Conservation (phyloP, 2,797 vertebrate genomes). For the Microhierax caerulescens region DNA sequence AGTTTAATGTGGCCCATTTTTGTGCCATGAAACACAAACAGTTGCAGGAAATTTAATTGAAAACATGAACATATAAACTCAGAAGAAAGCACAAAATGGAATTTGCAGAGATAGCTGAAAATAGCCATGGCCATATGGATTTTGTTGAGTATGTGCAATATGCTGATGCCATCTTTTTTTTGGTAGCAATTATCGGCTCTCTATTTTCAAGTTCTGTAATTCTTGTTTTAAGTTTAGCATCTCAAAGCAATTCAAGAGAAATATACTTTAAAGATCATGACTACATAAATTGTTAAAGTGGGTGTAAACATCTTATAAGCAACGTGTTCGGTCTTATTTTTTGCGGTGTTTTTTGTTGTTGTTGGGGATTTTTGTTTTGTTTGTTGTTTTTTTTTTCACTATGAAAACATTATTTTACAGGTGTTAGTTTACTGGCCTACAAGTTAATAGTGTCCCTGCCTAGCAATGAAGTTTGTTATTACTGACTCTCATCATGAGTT, state of each 20-base stretch:
- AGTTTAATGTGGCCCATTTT: background rate
- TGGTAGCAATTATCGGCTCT: conserved; percentile 28
- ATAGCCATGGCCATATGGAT: background rate
- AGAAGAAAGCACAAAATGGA: background rate
- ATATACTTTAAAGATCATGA: conserved; percentile 50
- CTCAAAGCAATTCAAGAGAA: conserved; percentile 62
- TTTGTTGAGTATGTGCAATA: background rate
- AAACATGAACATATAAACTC: background rate
- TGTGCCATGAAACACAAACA: background rate
- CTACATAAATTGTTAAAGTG: conserved; percentile 56
- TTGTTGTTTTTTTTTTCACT: background rate
- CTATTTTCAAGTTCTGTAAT: conserved; percentile 43
- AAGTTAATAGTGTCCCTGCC: conserved; percentile 42
- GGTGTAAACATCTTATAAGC: conserved; percentile 65
- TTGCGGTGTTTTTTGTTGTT: background rate
- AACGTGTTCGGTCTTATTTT: background rate
- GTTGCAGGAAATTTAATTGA: background rate
- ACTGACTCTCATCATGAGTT: conserved; percentile 8
- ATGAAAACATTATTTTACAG: conserved; percentile 53
- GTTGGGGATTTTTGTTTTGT: background rate
- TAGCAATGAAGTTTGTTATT: conserved; percentile 37
- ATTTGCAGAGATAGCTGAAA: background rate
- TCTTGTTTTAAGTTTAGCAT: conserved; percentile 60
- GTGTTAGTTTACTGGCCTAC: conserved; percentile 24
- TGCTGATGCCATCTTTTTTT: background rate